phyloP scores from a whole-genome alignment of 2,797 vertebrate species.

The Coregonus ussuriensis region DNA sequence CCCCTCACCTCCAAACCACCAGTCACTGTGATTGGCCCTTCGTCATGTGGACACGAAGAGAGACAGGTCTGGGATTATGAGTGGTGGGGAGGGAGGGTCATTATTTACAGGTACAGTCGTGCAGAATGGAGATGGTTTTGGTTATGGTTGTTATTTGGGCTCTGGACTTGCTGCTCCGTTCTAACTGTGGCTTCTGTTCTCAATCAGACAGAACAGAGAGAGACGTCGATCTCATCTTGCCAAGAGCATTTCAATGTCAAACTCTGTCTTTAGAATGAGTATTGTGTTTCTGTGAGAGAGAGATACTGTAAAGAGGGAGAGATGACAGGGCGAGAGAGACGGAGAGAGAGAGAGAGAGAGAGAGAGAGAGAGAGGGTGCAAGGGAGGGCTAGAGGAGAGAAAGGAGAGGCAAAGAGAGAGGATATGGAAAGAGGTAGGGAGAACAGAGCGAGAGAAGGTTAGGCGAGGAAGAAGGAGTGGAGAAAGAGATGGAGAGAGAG shows the following conservation, averaged over 20 bases:
- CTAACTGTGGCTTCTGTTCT: not conserved
- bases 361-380: not conserved
- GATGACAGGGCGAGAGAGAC: not conserved
- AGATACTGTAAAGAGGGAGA: not conserved
- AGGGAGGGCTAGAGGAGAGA: not conserved
- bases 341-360: not conserved
- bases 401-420: not conserved
- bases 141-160: not conserved
- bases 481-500: not conserved
- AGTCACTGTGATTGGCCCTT: not conserved
- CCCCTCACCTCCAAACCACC: not conserved
- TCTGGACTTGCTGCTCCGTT: not conserved
- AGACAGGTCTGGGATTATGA: not conserved
- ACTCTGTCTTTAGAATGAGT: not conserved
- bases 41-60: not conserved
- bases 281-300: not conserved
- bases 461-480: too few species aligned
- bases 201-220: not conserved
- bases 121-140: not conserved
- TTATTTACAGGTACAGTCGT: not conserved
- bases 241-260: conserved; percentile 1
- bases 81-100: not conserved
- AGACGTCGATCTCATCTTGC: not conserved
- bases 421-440: too few species aligned
- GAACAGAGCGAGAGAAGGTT: not conserved